Percentiles rank a stretch among this genome's conserved stretches.
These are phyloP conservation scores for Hyphantria cunea DNA, from an alignment of 1,140 invertebrate genomes.

Conservation along the genomic window DNA sequence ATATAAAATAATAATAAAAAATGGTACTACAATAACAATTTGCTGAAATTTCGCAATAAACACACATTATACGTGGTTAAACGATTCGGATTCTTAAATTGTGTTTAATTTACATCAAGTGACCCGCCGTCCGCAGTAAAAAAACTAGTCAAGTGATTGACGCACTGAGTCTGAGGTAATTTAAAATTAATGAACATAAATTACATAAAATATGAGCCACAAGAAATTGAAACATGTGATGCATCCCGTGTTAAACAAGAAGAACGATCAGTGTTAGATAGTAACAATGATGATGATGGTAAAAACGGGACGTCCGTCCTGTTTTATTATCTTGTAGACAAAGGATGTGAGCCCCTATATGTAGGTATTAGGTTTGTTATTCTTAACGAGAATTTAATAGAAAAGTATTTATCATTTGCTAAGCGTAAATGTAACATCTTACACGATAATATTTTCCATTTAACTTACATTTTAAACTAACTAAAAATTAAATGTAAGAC, in stretches of 20 bases:
- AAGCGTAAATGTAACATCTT: constrained; percentile 5
- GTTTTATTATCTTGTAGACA: constrained; percentile 6
- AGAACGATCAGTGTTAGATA: constrained; percentile 5
- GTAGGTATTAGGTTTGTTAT: too few species aligned
- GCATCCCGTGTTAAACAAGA: constrained; percentile 23
- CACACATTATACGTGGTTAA: too few species aligned
- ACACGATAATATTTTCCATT: too few species aligned
- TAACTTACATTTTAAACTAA: too few species aligned
- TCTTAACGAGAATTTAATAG: too few species aligned
- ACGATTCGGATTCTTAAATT: neutral
- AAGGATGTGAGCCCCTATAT: neutral
- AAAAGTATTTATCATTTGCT: too few species aligned
- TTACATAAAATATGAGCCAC: constrained; percentile 31
- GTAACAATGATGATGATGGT: constrained; percentile 16
- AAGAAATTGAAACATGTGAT: constrained; percentile 21
- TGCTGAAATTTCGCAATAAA: too few species aligned
- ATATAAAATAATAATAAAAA: too few species aligned
- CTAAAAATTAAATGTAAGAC: constrained; percentile 63
- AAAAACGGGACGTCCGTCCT: constrained; percentile 24
- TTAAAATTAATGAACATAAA: constrained; percentile 31
- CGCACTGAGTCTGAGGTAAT: constrained; percentile 18
- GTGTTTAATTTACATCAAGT: constrained; percentile 23
- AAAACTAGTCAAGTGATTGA: constrained; percentile 35
- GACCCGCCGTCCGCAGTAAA: constrained; percentile 33
- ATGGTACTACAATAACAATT: too few species aligned